Evolutionary conservation across 2,113 vertebrate genomes (phyloP).

Genomic region (Laterallus jamaicensis): DNA sequence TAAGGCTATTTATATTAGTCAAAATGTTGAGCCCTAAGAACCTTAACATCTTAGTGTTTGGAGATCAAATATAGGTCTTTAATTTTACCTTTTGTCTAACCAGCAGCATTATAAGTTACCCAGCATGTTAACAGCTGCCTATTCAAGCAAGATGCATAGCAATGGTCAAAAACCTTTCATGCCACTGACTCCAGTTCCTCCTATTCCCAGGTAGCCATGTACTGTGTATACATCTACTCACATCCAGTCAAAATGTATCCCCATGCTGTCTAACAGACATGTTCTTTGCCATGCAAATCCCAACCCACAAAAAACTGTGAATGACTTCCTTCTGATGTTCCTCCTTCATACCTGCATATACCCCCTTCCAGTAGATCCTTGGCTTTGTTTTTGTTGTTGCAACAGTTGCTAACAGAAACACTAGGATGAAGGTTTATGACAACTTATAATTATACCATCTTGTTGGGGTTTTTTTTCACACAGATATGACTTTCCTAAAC

Average conservation of each 20-base stretch:
- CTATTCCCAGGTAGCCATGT: not conserved
- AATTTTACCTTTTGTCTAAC: not conserved
- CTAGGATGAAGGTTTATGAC: not conserved
- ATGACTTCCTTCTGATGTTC: not conserved
- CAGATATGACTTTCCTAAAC: not conserved
- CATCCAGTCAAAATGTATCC: not conserved
- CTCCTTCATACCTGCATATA: not conserved
- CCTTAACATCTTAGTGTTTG: not conserved
- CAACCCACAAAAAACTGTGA: not conserved
- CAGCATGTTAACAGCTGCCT: not conserved
- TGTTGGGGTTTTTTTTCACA: not conserved
- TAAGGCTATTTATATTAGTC: not conserved
- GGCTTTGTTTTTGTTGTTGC: not conserved
- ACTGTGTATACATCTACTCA: not conserved
- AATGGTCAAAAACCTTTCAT: not conserved
- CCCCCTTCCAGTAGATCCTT: not conserved
- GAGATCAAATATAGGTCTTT: not conserved
- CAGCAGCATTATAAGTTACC: not conserved
- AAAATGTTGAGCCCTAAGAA: not conserved
- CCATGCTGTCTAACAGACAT: not conserved
- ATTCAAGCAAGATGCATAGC: not conserved
- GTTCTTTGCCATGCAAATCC: not conserved
- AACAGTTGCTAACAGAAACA: not conserved
- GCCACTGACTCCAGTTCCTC: not conserved
- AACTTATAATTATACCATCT: not conserved